phyloP scores from a whole-genome alignment of 2,797 vertebrate species.

The Smutsia gigantea region DNA sequence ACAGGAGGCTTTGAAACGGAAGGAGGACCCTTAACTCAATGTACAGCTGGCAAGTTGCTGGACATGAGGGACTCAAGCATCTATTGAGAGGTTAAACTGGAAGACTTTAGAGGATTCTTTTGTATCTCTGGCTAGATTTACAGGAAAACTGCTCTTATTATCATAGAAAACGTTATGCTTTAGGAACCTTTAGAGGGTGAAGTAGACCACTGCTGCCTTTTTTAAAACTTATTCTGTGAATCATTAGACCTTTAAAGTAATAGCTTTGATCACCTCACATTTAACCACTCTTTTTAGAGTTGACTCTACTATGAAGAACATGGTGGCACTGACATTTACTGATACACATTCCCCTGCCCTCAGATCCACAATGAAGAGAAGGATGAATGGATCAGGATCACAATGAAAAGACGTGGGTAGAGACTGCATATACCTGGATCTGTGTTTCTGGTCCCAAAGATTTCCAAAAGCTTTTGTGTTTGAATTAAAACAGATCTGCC shows the following conservation, averaged over 20 bases:
- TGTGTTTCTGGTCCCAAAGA: neutral
- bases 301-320: neutral
- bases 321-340: neutral
- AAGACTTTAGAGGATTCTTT: neutral
- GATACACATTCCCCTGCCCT: neutral
- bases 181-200: neutral
- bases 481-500: conserved; percentile 43
- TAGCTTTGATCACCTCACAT: neutral
- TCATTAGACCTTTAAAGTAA: conserved; percentile 13
- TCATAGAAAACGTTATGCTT: neutral
- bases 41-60: neutral
- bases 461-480: conserved; percentile 67
- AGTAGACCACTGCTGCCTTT: neutral
- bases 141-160: neutral
- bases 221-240: conserved; percentile 22
- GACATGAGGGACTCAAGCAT: neutral
- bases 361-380: neutral
- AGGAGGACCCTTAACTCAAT: neutral
- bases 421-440: neutral
- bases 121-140: neutral
- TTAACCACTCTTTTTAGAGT: neutral
- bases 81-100: neutral
- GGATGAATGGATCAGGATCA: neutral
- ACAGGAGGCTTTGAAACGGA: neutral
- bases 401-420: neutral